Evolutionary conservation across 2,113 vertebrate genomes (phyloP), one percentile per base, ranked within the genome.

Genomic region (Falcunculus frontatus): DNA sequence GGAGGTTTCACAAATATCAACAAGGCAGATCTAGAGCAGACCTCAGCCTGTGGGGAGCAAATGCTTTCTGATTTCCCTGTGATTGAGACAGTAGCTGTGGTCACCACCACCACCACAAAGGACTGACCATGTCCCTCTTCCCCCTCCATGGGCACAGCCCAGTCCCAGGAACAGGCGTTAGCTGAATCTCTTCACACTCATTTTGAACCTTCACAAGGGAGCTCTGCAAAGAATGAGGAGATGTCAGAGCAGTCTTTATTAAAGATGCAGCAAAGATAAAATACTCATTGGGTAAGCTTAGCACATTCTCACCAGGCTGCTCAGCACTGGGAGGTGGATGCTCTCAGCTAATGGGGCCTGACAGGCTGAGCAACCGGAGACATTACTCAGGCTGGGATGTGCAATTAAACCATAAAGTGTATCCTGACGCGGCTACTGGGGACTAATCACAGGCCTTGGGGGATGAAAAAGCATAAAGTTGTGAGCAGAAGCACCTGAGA

Each of bases 1-100:
- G 73, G 52, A 90, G 50, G 52, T 52, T 96, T 93, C 35, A 83
- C n/a, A 89, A 94, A 95, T 86, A 93, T 13, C 82, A 84, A 56
- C 63, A 56, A 91, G 41, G 49, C 55, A 73, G 26, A 83, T 46
- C 17, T 79, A 47, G 63, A 91, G 72, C 37, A 89, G 41, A 44
- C 13, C n/a, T 74, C n/a, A 37, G 63, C 32, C 75, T 29, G 59
- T 49, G 63, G 57, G 64, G 49, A 91, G 60, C 63, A 76, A 47
- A 60, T 22, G 21, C 37, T 91, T 73, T 76, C 46, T 2, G 9
- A 62, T 67, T 18, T 29, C 32, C n/a, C 30, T 3, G 0, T 23
- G 35, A 23, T 2, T 21, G 37, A 76, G 46, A 41, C n/a, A 5
- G 3, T 0, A 2, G 19, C 29, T 68, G 52, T 29, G 18, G 63